Base-by-base conservation (phyloP, 2,797 vertebrate genomes). In the Siniperca undulata region DNA sequence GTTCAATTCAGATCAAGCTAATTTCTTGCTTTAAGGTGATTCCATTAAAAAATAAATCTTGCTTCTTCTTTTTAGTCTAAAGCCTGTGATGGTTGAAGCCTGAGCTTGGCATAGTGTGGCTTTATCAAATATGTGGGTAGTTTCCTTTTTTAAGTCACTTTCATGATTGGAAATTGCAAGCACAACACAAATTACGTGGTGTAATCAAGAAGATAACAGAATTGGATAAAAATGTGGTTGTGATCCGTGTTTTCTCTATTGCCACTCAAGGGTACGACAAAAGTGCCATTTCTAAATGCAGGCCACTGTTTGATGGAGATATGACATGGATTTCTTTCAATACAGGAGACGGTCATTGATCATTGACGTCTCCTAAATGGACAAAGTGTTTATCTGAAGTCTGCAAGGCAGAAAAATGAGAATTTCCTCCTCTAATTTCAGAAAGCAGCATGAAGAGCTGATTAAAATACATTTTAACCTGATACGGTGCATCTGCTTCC, bases 351-450 rank as follows among this genome's bases (percentile, higher is more conserved):
- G 64, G 14, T 46, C 17, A 30, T 64, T 30, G 30, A 30, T 30
- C 17, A 30, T 64, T 30, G 30, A 30, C 3, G 30, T 30, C 30
- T 30, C 30, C 30, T 30, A 30, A 30, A 30, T 30, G 30, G 30
- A 30, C 30, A 30, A 30, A 70, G 44, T 62, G 40, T 22, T 62
- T 3, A 17, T 83, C 75, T 74, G 61, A 86, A 72, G 14, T 75
- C 40, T 22, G 17, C 5, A 34, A 7, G 50, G 11, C 36, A 40
- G 20, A 50, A 38, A 60, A 19, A 48, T 38, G 1, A 34, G 27
- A 7, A 48, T 59, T 27, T 40, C 30, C 34, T 42, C 1, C 42
- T 42, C 1, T 2, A 27, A 40, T 36, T 14, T 17, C 12, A 11
- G 38, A 22, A 59, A 48, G 20, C 11, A 48, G 20, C 44, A 30